Base-by-base conservation (phyloP, 92 coral and sea anemone genomes). In the Umimayanthus kanabou region DNA sequence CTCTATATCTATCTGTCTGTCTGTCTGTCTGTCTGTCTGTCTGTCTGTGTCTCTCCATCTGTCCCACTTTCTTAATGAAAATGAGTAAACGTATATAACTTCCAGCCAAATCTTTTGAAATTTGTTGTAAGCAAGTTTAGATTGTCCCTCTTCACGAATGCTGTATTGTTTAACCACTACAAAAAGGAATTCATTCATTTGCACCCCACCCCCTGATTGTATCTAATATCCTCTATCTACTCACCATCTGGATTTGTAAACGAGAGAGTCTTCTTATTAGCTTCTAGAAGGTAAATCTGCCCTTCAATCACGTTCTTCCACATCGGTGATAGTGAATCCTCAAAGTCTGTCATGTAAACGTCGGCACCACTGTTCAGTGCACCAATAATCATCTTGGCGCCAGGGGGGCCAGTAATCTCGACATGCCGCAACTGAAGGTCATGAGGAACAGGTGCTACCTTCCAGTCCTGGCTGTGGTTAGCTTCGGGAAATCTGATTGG, bases 281-380 rank as follows among this genome's bases (percentile, higher is more conserved):
- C 99, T 50, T 93, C 97, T 49, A 93, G 84, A n/a, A 97, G 93
- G 80, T 95, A 95, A 9, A 94, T 87, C 89, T 97, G 99, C 20
- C 99, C 99, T 77, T 97, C 99, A 58, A 97, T 88, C 37, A 95
- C 81, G 74, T 95, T 97, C 85, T 92, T 97, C 99, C 99, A 97
- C 4, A 96, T 91, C 29, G 99, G 99, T 33, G 97, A 89, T 22
- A 95, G 90, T 3, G 99, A 97, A 73, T 97, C 99, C 87, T 97
- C 99, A 90, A 97, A 97, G 90, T 97, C 99, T 37, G 99, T 95
- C 99, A 97, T 97, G 87, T 93, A 97, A 75, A 97, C 87, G 77
- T 97, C 99, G 1, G 99, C 98, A 25, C 98, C 99, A 95, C 99
- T 97, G 90, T 97, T 97, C 77, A 97, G 80, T 50, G 99, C 99